phyloP scores from a whole-genome alignment of 23 tunicate species.

The Corella eumyota region DNA sequence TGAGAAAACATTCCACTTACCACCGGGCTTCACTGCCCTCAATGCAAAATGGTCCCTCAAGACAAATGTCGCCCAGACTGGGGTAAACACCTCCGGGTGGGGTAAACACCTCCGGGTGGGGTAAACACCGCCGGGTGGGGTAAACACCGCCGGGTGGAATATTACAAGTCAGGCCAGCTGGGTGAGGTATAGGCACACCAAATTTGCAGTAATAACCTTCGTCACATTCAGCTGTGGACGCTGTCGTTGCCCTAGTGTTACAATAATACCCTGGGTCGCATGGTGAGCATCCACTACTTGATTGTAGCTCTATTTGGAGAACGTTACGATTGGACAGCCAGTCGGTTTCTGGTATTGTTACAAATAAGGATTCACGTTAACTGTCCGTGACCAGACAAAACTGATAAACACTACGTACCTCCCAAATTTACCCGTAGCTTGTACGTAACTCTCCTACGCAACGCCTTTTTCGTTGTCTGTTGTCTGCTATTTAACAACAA shows the following conservation, averaged over 20 bases:
- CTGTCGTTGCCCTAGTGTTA: conserved; percentile 32
- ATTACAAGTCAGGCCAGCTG: conserved; percentile 27
- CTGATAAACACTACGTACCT: too few relatives aligned
- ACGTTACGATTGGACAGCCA: conserved; percentile 87
- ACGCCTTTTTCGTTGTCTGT: too few relatives aligned
- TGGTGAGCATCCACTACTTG: conserved; percentile 33
- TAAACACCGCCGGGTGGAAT: conserved; percentile 17
- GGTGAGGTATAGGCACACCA: conserved; percentile 37
- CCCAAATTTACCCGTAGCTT: too few relatives aligned
- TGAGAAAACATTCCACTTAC: conserved; percentile 19
- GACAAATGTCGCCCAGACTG: conserved; percentile 73
- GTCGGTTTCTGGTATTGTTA: conserved; percentile 47
- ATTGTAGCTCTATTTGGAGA: conserved; percentile 9
- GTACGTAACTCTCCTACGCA: too few relatives aligned
- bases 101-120: too few relatives aligned
- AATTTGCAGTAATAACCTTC: conserved; percentile 75
- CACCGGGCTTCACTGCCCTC: conserved; percentile 27
- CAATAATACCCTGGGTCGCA: conserved; percentile 63
- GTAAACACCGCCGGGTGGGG: conserved; percentile 20
- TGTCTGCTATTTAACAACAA: too few relatives aligned
- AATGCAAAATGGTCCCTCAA: conserved; percentile 56
- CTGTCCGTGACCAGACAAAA: too few relatives aligned
- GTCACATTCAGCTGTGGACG: conserved; percentile 30
- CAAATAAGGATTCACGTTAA: too few relatives aligned
- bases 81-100: too few relatives aligned